A percentile compares a stretch with the other conserved stretches of the same genome.
phyloP scores from a whole-genome alignment of 2,797 vertebrate species.

The Tamandua tetradactyla region DNA sequence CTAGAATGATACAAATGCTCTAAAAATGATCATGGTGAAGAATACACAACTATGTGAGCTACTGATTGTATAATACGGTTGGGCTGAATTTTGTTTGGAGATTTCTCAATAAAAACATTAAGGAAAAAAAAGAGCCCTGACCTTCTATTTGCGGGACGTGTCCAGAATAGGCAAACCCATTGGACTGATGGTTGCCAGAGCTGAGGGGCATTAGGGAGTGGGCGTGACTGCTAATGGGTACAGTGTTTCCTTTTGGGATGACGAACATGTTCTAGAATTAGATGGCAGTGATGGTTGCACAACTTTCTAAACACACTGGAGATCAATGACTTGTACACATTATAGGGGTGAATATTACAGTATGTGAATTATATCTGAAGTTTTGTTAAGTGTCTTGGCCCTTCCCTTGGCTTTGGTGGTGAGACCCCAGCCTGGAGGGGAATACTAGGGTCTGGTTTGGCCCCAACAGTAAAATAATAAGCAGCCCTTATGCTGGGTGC shows the following conservation, averaged over 20 bases:
- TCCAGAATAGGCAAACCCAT: too few relatives aligned
- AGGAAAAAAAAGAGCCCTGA: background rate
- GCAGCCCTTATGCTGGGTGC: background rate
- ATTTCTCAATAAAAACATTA: too few relatives aligned
- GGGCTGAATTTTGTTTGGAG: too few relatives aligned
- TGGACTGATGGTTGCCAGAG: too few relatives aligned
- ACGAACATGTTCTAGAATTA: background rate
- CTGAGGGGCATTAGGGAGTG: background rate
- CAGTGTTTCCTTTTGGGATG: background rate
- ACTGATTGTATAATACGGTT: too few relatives aligned
- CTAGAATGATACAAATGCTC: too few relatives aligned
- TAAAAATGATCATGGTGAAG: too few relatives aligned
- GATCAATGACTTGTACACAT: background rate
- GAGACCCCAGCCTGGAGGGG: background rate
- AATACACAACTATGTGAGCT: too few relatives aligned
- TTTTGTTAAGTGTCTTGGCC: background rate
- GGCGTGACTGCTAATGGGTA: background rate
- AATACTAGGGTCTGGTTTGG: background rate
- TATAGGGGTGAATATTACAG: too few relatives aligned
- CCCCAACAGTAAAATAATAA: background rate
- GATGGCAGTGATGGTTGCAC: background rate
- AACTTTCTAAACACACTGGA: background rate
- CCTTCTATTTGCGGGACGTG: background rate
- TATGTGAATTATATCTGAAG: background rate
- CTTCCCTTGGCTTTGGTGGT: background rate